A percentile compares a stretch with the other conserved stretches of the same genome.
phyloP scores from a whole-genome alignment of 2,888 invertebrate genomes.

The Marronus borbonicus region DNA sequence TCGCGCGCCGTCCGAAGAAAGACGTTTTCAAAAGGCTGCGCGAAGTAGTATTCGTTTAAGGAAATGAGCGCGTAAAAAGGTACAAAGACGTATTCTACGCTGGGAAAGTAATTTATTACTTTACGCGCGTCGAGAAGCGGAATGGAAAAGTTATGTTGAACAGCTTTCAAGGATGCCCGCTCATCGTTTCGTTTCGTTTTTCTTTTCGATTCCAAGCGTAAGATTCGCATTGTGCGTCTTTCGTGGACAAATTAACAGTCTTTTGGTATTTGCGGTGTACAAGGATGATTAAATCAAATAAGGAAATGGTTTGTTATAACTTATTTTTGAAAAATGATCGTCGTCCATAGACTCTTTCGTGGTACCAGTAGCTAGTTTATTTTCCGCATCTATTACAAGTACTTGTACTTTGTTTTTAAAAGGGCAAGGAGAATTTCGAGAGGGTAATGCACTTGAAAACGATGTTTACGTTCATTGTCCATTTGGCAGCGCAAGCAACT shows the following conservation, averaged over 20 bases:
- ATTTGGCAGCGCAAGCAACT: no score
- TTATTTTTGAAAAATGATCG: not conserved
- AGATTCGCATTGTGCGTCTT: not conserved
- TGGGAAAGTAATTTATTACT: constrained; percentile 40
- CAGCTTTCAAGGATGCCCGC: not conserved
- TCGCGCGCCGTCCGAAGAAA: constrained; percentile 17
- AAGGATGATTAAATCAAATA: no score
- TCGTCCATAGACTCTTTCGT: not conserved
- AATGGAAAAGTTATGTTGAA: constrained; percentile 20
- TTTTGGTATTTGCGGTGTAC: not conserved
- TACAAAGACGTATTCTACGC: constrained; percentile 37
- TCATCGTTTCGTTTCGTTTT: not conserved
- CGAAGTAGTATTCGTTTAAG: constrained; percentile 31
- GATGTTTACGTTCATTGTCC: no score
- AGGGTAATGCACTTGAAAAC: no score
- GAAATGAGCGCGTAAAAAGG: constrained; percentile 41
- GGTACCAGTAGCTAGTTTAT: not conserved
- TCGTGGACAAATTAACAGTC: not conserved
- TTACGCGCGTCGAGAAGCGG: constrained; percentile 21
- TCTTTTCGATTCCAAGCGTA: not conserved
- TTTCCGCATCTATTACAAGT: no score
- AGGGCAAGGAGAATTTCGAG: no score
- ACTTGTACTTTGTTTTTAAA: no score
- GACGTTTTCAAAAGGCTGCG: constrained; percentile 41
- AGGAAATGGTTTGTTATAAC: not conserved